phyloP scores from a whole-genome alignment of 2,113 vertebrate species.

The Cyrtonyx montezumae region DNA sequence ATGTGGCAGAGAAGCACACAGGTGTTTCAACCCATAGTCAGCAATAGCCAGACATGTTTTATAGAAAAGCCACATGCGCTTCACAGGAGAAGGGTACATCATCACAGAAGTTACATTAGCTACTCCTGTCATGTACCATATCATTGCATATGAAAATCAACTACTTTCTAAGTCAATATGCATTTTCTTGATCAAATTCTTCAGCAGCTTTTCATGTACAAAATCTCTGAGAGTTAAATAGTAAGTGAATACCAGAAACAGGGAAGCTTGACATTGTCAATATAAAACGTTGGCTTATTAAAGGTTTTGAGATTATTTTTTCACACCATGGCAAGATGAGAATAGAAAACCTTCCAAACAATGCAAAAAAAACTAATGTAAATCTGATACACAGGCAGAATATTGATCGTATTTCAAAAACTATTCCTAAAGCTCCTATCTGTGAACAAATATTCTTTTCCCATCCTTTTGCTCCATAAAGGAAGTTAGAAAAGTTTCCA shows the following conservation, averaged over 20 bases:
- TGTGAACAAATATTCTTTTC: not conserved
- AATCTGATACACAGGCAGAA: not conserved
- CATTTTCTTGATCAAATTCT: not conserved
- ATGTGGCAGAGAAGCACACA: not conserved
- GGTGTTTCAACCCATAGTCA: not conserved
- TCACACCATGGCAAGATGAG: not conserved
- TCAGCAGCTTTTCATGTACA: not conserved
- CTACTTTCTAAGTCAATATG: not conserved
- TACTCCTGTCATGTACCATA: not conserved
- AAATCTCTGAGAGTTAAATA: not conserved
- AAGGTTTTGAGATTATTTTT: not conserved
- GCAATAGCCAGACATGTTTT: not conserved
- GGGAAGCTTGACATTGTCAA: not conserved
- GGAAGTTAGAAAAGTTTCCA: not conserved
- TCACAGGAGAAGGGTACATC: not conserved
- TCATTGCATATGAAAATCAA: not conserved
- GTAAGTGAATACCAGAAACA: not conserved
- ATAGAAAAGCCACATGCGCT: not conserved
- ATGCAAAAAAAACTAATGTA: not conserved
- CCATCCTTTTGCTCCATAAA: not conserved
- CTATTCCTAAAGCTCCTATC: not conserved
- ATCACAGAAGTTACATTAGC: not conserved
- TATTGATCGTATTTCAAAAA: not conserved
- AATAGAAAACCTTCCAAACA: not conserved
- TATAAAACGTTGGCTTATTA: not conserved